A percentile compares a stretch with the other conserved stretches of the same genome.
These are phyloP conservation scores for Melinaea marsaeus DNA, from an alignment of 2,888 invertebrate genomes.

Conservation along the genomic window DNA sequence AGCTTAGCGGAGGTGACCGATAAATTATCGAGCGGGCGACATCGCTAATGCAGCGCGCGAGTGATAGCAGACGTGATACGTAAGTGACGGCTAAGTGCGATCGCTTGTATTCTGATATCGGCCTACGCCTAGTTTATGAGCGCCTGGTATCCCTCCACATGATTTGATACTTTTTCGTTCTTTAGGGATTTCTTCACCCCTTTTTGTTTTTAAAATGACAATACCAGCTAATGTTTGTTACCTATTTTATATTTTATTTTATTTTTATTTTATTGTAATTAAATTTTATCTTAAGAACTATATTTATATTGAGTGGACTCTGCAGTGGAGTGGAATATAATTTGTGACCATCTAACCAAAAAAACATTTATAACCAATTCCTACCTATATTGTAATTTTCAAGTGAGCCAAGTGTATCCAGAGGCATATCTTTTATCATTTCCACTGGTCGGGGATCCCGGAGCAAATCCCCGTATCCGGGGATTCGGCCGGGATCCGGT, in stretches of 20 bases:
- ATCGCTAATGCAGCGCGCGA: slow-evolving; percentile 71
- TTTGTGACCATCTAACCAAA: background rate
- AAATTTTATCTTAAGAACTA: too few relatives aligned
- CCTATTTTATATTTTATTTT: too few relatives aligned
- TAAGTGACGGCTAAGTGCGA: slow-evolving; percentile 73
- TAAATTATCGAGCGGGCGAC: slow-evolving; percentile 71
- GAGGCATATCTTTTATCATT: slow-evolving; percentile 71
- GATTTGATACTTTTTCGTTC: slow-evolving; percentile 50
- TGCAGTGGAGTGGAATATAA: too few relatives aligned
- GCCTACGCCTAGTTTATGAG: slow-evolving; percentile 49
- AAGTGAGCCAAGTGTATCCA: slow-evolving; percentile 40
- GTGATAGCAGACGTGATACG: slow-evolving; percentile 72
- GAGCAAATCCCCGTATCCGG: slow-evolving; percentile 76
- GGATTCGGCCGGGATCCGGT: slow-evolving; percentile 67
- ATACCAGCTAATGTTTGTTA: background rate
- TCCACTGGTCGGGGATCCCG: slow-evolving; percentile 67
- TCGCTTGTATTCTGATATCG: slow-evolving; percentile 73
- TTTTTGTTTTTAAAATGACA: slow-evolving; percentile 24
- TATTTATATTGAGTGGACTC: too few relatives aligned
- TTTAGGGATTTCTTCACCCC: slow-evolving; percentile 35
- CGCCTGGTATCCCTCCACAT: slow-evolving; percentile 41
- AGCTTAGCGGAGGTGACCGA: slow-evolving; percentile 53
- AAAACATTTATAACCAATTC: slow-evolving; percentile 4
- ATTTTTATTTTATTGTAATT: too few relatives aligned
- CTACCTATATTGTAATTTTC: slow-evolving; percentile 34